Percentiles rank a stretch among this genome's conserved stretches.
phyloP scores from a whole-genome alignment of 2,797 vertebrate species.

The Sciaenops ocellatus region DNA sequence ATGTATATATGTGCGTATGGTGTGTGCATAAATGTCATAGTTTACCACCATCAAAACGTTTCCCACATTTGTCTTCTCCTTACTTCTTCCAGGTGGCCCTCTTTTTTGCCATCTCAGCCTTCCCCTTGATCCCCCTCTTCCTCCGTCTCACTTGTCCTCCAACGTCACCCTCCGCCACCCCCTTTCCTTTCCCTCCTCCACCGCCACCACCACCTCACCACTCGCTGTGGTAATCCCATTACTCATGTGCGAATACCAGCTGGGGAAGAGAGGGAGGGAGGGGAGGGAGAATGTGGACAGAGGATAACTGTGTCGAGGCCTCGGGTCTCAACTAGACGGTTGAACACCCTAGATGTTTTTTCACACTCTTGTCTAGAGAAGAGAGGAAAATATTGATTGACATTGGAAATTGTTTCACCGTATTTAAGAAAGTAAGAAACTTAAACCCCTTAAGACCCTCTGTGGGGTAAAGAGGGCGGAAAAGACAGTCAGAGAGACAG shows the following conservation, averaged over 20 bases:
- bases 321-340: conserved; percentile 57
- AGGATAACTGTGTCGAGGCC: conserved; percentile 74
- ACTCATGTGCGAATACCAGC: conserved; percentile 87
- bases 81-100: conserved; percentile 48
- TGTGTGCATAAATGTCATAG: conserved; percentile 10
- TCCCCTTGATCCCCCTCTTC: conserved; percentile 65
- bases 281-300: conserved; percentile 75
- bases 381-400: conserved; percentile 34
- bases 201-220: conserved; percentile 73
- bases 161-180: conserved; percentile 53
- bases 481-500: conserved; percentile 48
- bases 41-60: background rate
- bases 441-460: conserved; percentile 10
- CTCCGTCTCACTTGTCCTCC: conserved; percentile 72
- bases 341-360: conserved; percentile 39
- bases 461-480: conserved; percentile 5
- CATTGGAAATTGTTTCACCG: conserved; percentile 36
- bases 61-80: conserved; percentile 18
- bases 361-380: conserved; percentile 16
- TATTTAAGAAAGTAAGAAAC: conserved; percentile 25
- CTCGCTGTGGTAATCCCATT: conserved; percentile 87
- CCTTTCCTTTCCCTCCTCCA: conserved; percentile 43
- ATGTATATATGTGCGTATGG: conserved; percentile 8
- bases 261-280: conserved; percentile 71
- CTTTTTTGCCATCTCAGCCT: conserved; percentile 32